Evolutionary conservation across 2,888 invertebrate genomes (phyloP), one percentile per base, ranked within the genome.

Genomic region (Noctua pronuba): DNA sequence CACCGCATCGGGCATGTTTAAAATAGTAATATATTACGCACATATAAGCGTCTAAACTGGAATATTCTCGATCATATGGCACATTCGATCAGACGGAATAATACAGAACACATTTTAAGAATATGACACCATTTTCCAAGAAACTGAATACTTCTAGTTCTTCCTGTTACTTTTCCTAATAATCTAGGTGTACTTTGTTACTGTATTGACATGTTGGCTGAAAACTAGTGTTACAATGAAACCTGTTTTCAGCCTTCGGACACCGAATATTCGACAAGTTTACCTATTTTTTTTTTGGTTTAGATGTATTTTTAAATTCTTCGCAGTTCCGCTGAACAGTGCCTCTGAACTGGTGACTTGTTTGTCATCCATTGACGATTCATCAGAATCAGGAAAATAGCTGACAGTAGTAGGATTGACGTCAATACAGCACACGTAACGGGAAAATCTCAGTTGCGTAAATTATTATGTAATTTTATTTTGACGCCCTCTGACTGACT

Each of bases 101-200:
- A 60, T 66, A 46, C 41, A 31, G 13, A 71, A 35, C 8, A 31
- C 16, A 46, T 82, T 82, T 65, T 21, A 31, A 38, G 69, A 70
- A 76, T 66, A n/a, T 35, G 55, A 16, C 21, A 60, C 4, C 16
- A 31, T 70, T 21, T 69, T 77, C 67, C 46, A n/a, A 58, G 71
- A 68, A 77, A 41, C 10, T 55, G 11, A 18, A 35, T 13, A 35
- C 35, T n/a, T n/a, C 35, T 35, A 18, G 44, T 41, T 70, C 74
- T 83, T 83, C 66, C 77, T 71, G 78, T 83, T 71, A 60, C 24
- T 41, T 60, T 83, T 81, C 31, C 49, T 46, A 52, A 71, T 66
- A 62, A 71, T 55, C n/a, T 38, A 41, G 38, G 8, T 41, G 24
- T 21, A 16, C 44, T 62, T 65, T 68, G 44, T 58, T 52, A 35